Evolutionary conservation across 2,797 vertebrate genomes (phyloP), one percentile per base, ranked within the genome.

Genomic region (Muscicapa comitata): DNA sequence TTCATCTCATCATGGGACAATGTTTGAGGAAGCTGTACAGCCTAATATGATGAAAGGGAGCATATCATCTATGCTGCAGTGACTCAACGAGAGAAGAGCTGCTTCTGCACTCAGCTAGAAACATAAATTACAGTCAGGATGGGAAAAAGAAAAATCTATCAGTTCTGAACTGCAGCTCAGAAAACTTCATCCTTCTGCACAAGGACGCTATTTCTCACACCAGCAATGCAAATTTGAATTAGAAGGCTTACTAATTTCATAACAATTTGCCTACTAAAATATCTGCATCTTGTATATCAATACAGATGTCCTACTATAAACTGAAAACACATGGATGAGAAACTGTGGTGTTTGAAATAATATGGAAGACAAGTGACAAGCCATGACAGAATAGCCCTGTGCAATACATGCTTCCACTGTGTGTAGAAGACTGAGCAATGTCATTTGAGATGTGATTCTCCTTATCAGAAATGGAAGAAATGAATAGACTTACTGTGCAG

Each of bases 401-500:
- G 57, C 42, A 67, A 50, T 24, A 38, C 28, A 73, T 73, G 47
- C 21, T 53, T 75, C 70, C 55, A 75, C 3, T 0, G 2, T 4
- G 13, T 33, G 23, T 53, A 47, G 29, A 85, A 85, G 43, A 71
- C 8, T 50, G 21, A 77, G 65, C 45, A 66, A 38, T 17, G 28
- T 20, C 12, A 54, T 74, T 66, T 80, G 43, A 53, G 62, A 47
- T 38, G 55, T 3, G 17, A 80, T 24, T 78, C 10, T 29, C 13
- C 47, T 72, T 47, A 65, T 94, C 54, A 51, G 66, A 86, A 86
- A 73, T 3, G 23, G 21, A 93, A 50, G n/a, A 37, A 84, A 74
- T n/a, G 28, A 81, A 55, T 6, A 48, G 77, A 98, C 99, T 97
- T 97, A 99, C 99, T 99, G 97, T 99, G 99, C 29, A 98, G 97